Evolutionary conservation across 2,113 vertebrate species (phyloP).

Genomic region (Spermophilus dauricus): DNA sequence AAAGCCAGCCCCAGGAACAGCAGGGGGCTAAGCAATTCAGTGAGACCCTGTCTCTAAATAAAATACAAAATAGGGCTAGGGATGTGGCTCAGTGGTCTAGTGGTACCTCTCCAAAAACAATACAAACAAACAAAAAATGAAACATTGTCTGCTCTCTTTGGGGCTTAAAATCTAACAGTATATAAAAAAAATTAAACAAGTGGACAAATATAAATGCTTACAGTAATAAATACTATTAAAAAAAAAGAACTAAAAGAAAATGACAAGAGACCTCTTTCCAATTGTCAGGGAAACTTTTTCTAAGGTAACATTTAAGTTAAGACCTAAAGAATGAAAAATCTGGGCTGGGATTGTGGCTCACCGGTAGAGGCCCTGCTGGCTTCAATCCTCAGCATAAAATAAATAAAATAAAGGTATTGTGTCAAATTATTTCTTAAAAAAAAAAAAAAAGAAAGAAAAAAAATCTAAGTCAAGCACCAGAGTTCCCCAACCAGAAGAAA

Average conservation of each 20-base stretch:
- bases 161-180: conserved; percentile 52
- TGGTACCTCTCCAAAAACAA: too few species aligned
- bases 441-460: too few species aligned
- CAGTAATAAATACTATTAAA: not conserved
- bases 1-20: too few species aligned
- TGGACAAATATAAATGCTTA: not conserved
- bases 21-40: too few species aligned
- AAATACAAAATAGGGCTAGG: too few species aligned
- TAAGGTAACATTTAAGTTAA: conserved; percentile 38
- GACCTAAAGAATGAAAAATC: conserved; percentile 8
- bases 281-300: not conserved
- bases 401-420: too few species aligned
- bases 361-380: too few species aligned
- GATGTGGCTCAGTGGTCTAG: too few species aligned
- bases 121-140: not conserved
- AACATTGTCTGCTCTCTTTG: not conserved
- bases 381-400: too few species aligned
- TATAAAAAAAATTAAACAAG: not conserved
- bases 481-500: conserved; percentile 16
- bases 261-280: not conserved
- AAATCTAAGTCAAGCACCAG: not conserved
- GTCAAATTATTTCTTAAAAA: too few species aligned
- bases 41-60: too few species aligned
- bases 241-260: conserved; percentile 21
- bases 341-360: too few species aligned